Conservation (phyloP, 2,888 invertebrate species). For the Encarsia formosa region DNA sequence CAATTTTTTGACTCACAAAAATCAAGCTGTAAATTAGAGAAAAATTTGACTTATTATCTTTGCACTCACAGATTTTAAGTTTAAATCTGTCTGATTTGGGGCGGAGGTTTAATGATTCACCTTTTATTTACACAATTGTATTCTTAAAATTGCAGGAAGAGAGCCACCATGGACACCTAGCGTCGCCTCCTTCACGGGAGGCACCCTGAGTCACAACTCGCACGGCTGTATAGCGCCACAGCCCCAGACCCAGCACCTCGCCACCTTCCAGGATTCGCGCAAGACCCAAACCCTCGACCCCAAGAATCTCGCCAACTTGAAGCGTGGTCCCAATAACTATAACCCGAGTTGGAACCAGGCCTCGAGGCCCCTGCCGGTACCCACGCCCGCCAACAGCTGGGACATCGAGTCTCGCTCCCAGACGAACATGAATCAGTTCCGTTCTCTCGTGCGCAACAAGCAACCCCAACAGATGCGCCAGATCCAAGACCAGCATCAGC, state of each 20-base stretch:
- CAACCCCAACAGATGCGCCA: slow-evolving; percentile 37
- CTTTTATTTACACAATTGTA: not conserved
- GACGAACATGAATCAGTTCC: slow-evolving; percentile 55
- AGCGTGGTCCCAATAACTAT: slow-evolving; percentile 47
- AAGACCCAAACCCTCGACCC: slow-evolving; percentile 49
- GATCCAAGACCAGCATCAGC: slow-evolving; percentile 46
- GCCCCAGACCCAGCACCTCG: slow-evolving; percentile 43
- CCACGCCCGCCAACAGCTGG: slow-evolving; percentile 33
- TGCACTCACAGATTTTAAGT: too few relatives aligned
- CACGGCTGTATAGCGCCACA: slow-evolving; percentile 34
- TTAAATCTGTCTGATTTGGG: too few relatives aligned
- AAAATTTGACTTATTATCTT: too few relatives aligned
- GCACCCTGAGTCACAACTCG: slow-evolving; percentile 48
- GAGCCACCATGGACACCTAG: slow-evolving; percentile 51
- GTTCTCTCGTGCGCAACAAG: slow-evolving; percentile 52
- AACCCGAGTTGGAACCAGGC: slow-evolving; percentile 48
- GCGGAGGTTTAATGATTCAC: too few relatives aligned
- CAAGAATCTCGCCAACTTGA: slow-evolving; percentile 47
- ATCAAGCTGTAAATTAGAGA: too few relatives aligned
- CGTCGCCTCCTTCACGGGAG: slow-evolving; percentile 48
- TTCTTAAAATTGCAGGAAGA: slow-evolving; percentile 45
- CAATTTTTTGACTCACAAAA: too few relatives aligned
- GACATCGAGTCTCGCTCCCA: slow-evolving; percentile 48
- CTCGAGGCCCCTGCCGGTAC: slow-evolving; percentile 35
- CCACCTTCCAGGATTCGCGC: slow-evolving; percentile 48